Base-by-base conservation (phyloP, 1,140 invertebrate genomes). In the Helicoverpa zea region DNA sequence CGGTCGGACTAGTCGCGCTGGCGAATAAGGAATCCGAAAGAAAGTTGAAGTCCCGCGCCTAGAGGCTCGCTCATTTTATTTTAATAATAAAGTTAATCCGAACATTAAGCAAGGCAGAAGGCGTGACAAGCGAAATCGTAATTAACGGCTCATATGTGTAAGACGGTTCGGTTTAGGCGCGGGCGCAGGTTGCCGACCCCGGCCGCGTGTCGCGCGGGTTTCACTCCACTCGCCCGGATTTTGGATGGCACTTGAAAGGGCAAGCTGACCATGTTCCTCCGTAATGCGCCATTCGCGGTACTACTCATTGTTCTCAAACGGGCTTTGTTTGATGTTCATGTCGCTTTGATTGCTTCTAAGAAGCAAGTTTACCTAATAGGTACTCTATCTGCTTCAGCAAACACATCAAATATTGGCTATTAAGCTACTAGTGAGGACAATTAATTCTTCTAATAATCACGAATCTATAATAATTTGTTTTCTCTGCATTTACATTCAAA, bases 111-210 rank as follows among this genome's bases (percentile, higher is more conserved):
- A 88, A 87, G 84, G 81, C 92, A 92, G 86, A 84, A 87, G 78
- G 85, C 92, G 91, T 94, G 92, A 94, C 91, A 91, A 87, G 88
- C 91, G 87, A 93, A 90, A 91, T 86, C 83, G 89, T 89, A 93
- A 93, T 93, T 93, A 92, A 89, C 86, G 85, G 77, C 80, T 84
- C 74, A 79, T 86, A 89, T 89, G 85, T 89, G 82, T 86, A 87
- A 81, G 81, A 64, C 61, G 83, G 66, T 80, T 83, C 16, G 76
- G 78, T 73, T 63, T 73, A 66, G 77, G 74, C n/a, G 75, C 74
- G 82, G 82, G 64, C 82, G 79, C 82, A 79, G 82, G 82, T 68
- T 79, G 82, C 82, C 82, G 82, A 83, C 82, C 82, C 82, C 78
- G 82, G 30, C 14, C 61, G 47, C 51, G 56, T 13, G 18, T 43